Evolutionary conservation across 1,140 invertebrate species (phyloP).

Genomic region (Diachasmimorpha longicaudata): DNA sequence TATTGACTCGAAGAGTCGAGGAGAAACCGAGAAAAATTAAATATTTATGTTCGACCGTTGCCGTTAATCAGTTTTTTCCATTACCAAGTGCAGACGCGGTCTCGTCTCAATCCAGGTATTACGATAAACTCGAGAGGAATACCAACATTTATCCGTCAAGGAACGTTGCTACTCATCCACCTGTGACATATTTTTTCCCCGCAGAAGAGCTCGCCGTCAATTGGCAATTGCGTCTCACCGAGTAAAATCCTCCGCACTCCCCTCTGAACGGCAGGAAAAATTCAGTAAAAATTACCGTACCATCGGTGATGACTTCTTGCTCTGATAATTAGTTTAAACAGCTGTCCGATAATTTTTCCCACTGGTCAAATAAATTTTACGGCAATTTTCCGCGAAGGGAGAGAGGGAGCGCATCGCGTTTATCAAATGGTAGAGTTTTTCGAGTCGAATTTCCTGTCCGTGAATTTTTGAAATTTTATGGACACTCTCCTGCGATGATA

Average conservation of each 20-base stretch:
- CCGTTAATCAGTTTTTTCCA: slow-evolving; percentile 12
- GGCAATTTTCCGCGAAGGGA: no score
- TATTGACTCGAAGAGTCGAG: no score
- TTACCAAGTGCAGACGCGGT: not conserved
- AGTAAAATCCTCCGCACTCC: not conserved
- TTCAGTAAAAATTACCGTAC: no score
- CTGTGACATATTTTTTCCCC: not conserved
- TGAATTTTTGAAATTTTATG: not conserved
- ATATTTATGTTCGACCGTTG: not conserved
- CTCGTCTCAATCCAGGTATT: not conserved
- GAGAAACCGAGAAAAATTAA: not conserved
- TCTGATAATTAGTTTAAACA: no score
- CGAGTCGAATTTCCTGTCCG: no score
- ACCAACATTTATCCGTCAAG: slow-evolving; percentile 2
- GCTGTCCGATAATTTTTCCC: no score
- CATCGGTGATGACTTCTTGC: no score
- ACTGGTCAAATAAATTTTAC: no score
- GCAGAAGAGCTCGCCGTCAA: not conserved
- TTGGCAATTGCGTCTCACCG: not conserved
- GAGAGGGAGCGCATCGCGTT: no score
- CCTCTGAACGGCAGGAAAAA: no score
- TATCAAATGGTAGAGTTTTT: no score
- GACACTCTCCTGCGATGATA: not conserved
- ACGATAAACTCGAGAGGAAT: not conserved
- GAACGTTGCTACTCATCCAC: not conserved